These are phyloP conservation scores for Platanista minor DNA, from an alignment of 2,113 vertebrate genomes.

Conservation along the genomic window DNA sequence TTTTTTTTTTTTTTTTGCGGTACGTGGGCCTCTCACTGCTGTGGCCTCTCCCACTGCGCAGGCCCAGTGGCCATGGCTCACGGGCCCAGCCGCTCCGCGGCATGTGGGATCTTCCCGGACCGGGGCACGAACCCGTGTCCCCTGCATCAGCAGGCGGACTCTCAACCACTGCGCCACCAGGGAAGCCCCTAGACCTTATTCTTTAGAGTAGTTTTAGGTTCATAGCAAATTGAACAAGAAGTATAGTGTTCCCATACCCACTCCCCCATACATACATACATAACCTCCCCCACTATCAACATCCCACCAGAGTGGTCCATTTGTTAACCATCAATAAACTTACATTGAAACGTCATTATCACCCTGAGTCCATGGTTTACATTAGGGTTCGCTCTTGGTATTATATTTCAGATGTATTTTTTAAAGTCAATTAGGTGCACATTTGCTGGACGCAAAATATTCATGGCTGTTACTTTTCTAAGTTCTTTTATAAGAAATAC, in stretches of 20 bases:
- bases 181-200: neutral
- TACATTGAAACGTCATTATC: neutral
- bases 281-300: neutral
- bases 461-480: neutral
- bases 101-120: no score
- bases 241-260: neutral
- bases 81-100: no score
- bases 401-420: neutral
- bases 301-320: neutral
- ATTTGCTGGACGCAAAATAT: neutral
- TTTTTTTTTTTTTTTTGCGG: no score
- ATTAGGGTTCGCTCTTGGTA: neutral
- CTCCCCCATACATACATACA: neutral
- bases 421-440: neutral
- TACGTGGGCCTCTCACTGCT: no score
- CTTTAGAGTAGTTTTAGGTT: neutral
- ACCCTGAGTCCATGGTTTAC: neutral
- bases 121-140: no score
- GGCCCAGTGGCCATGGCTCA: no score
- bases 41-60: no score
- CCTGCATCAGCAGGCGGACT: no score
- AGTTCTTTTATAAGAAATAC: neutral
- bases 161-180: no score
- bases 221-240: neutral
- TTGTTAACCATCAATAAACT: neutral